Evolutionary conservation across 1,140 invertebrate species (phyloP), one percentile per base, ranked within the genome.

Genomic region (Globodera rostochiensis): DNA sequence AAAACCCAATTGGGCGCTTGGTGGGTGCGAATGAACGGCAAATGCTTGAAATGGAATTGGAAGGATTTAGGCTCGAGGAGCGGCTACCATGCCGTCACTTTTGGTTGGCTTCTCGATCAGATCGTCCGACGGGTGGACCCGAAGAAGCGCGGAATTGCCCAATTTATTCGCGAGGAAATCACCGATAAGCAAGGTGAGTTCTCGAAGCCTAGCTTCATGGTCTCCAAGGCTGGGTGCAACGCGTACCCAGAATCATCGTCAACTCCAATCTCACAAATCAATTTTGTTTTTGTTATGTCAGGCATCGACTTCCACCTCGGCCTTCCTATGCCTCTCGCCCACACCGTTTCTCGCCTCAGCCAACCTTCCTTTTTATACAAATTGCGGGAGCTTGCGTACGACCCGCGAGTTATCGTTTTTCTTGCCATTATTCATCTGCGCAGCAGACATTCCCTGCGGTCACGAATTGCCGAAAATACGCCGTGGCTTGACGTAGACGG

Each of bases 81-180:
- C 82, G 90, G 89, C 15, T 91, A 91, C 82, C 90, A 91, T 77
- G 89, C 90, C 13, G 73, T 91, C n/a, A 89, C 88, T 1, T 87
- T 90, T 83, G 91, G 89, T 11, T 87, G 91, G 75, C 88, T 91
- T 19, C 83, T 89, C 9, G 90, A 91, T 79, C 88, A 91, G 81
- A 89, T 91, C 47, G 46, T 73, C 19, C 80, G 88, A 77, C 80
- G 87, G 47, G 88, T 87, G 15, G 91, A 91, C 82, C 87, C 87
- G 50, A 84, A 88, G 79, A 71, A 82, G 6, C 81, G 91, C 75
- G 86, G 85, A 15, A 78, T 91, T 45, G 82, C 85, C 36, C 73
- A 88, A 64, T 91, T 91, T 80, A 90, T 91, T 85, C 77, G 86
- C 15, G 90, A 91, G 60, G 91, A 91, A 83, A 90, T 91, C n/a